Evolutionary conservation across 2,797 vertebrate species (phyloP).

Genomic region (Squalus acanthias): DNA sequence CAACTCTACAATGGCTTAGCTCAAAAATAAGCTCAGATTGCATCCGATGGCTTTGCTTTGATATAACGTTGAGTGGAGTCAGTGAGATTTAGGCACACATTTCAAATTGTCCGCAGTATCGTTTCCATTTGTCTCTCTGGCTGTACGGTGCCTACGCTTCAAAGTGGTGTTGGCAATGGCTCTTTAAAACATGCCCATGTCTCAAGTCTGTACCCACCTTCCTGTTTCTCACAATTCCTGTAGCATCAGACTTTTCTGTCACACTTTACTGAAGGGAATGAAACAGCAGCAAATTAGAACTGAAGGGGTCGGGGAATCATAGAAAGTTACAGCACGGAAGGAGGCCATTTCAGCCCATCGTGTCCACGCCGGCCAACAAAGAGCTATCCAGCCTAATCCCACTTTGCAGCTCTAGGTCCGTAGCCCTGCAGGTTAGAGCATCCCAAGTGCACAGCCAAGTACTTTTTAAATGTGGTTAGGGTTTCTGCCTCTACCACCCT

Average conservation of each 20-base stretch:
- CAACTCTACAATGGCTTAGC: not conserved
- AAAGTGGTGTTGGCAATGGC: not conserved
- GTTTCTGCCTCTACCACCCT: too few relatives aligned
- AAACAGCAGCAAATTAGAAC: not conserved
- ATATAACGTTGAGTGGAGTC: not conserved
- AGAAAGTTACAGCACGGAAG: too few relatives aligned
- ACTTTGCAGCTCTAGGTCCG: too few relatives aligned
- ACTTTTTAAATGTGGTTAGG: too few relatives aligned
- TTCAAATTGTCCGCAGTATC: not conserved
- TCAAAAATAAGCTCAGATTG: slow-evolving; percentile 12
- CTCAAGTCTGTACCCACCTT: not conserved
- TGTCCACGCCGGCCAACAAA: too few relatives aligned
- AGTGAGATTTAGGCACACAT: not conserved
- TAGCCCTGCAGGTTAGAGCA: too few relatives aligned
- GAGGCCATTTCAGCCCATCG: too few relatives aligned
- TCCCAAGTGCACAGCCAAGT: too few relatives aligned
- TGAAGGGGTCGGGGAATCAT: not conserved
- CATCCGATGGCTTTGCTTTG: slow-evolving; percentile 7
- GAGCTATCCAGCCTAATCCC: too few relatives aligned
- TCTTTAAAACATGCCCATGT: not conserved
- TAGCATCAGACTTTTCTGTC: not conserved
- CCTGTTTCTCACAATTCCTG: not conserved
- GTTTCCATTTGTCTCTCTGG: not conserved
- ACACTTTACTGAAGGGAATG: not conserved
- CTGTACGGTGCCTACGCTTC: not conserved